phyloP scores from a whole-genome alignment of 2,888 invertebrate species.

The Ferdinandea cuprea region DNA sequence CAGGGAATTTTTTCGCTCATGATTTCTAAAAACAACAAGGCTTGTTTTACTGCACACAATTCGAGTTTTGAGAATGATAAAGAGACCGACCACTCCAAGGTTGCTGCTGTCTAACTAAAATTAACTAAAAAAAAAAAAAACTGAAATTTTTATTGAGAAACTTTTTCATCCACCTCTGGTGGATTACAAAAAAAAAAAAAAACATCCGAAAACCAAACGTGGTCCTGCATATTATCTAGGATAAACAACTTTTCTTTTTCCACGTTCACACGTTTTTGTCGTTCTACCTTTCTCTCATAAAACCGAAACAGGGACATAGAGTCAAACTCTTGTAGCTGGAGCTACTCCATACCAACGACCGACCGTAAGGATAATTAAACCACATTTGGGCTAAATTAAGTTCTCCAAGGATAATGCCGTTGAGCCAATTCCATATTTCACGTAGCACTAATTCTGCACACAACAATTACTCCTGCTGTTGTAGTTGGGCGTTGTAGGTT shows the following conservation, averaged over 20 bases:
- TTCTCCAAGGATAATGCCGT: constrained; percentile 35
- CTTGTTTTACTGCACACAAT: constrained; percentile 37
- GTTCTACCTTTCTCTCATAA: constrained; percentile 9
- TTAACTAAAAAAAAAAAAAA: constrained; percentile 27
- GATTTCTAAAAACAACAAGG: constrained; percentile 19
- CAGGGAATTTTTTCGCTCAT: constrained; percentile 41
- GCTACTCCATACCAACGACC: background rate
- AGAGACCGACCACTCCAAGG: constrained; percentile 24
- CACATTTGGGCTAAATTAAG: constrained; percentile 53
- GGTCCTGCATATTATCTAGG: constrained; percentile 37
- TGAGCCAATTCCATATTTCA: constrained; percentile 48
- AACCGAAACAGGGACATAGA: constrained; percentile 6
- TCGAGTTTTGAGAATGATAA: constrained; percentile 49
- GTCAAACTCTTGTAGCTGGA: constrained; percentile 15
- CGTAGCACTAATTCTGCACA: constrained; percentile 42
- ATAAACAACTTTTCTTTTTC: background rate
- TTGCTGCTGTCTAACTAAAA: constrained; percentile 55
- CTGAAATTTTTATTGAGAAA: constrained; percentile 51
- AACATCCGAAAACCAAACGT: constrained; percentile 33
- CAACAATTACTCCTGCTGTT: constrained; percentile 31
- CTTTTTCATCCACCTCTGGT: constrained; percentile 12
- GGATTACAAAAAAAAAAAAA: too few relatives aligned
- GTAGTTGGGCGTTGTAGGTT: background rate
- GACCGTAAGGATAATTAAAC: constrained; percentile 50
- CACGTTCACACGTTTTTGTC: constrained; percentile 31